Conservation (phyloP, 2,888 invertebrate species). For the Spialia ferax region DNA sequence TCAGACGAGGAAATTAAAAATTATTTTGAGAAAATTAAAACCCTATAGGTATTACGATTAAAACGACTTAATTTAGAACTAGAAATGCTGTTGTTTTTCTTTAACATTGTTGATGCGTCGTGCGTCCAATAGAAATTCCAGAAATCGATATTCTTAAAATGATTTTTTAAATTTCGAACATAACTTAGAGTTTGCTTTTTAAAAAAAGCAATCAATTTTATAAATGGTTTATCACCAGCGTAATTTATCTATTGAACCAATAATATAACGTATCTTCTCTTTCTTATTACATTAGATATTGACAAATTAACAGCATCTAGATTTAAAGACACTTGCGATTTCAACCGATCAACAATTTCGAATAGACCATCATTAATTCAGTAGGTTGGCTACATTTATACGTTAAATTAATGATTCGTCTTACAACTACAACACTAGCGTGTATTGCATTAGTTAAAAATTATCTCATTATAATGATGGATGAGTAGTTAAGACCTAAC, state of each 20-base stretch:
- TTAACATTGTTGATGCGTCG: too few species aligned
- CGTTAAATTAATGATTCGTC: slow-evolving; percentile 33
- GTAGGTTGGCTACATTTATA: slow-evolving; percentile 29
- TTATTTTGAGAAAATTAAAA: too few species aligned
- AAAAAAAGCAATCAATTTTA: too few species aligned
- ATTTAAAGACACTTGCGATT: slow-evolving; percentile 28
- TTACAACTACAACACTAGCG: slow-evolving; percentile 28
- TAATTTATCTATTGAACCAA: not conserved
- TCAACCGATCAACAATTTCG: slow-evolving; percentile 27
- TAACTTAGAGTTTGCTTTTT: too few species aligned
- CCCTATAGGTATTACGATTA: too few species aligned
- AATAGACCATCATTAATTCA: slow-evolving; percentile 29
- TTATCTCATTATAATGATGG: slow-evolving; percentile 41
- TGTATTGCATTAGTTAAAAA: slow-evolving; percentile 39
- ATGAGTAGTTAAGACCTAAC: slow-evolving; percentile 41
- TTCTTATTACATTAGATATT: not conserved
- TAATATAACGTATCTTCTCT: not conserved
- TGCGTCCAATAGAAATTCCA: too few species aligned
- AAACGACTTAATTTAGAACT: too few species aligned
- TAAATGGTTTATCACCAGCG: too few species aligned
- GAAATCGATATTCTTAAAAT: too few species aligned
- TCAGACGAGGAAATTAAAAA: too few species aligned
- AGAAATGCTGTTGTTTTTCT: too few species aligned
- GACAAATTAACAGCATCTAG: not conserved
- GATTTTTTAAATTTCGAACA: too few species aligned